Percentiles rank a stretch among this genome's conserved stretches.
phyloP scores from a whole-genome alignment of 2,888 invertebrate species.

The Nephrocerus scutellatus region DNA sequence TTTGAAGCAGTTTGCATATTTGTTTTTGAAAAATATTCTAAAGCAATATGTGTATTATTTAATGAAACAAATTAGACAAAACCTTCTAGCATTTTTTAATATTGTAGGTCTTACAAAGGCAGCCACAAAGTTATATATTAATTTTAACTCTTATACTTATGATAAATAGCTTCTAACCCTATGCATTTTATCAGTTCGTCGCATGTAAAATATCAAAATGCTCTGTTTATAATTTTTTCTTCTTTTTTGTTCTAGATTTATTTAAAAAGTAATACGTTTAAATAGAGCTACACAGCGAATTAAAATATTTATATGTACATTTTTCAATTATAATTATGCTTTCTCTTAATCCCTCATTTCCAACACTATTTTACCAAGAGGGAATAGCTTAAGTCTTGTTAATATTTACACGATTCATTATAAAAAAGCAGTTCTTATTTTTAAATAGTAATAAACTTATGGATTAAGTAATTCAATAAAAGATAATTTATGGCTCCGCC shows the following conservation, averaged over 20 bases:
- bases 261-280: conserved; percentile 11
- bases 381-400: conserved; percentile 1
- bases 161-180: neutral
- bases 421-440: neutral
- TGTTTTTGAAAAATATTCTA: neutral
- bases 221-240: conserved; percentile 15
- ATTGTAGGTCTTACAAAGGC: too few relatives aligned
- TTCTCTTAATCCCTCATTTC: neutral
- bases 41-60: neutral
- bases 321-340: conserved; percentile 3
- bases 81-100: neutral
- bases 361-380: neutral
- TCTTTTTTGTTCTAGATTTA: conserved; percentile 14
- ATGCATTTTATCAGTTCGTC: neutral
- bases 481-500: conserved; percentile 10
- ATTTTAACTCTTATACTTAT: neutral
- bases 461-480: too few relatives aligned
- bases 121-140: too few relatives aligned
- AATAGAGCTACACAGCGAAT: neutral
- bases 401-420: conserved; percentile 7
- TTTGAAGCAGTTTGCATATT: neutral
- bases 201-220: conserved; percentile 25
- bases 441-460: neutral
- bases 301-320: conserved; percentile 6
- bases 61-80: neutral